A percentile compares a stretch with the other conserved stretches of the same genome.
These are phyloP conservation scores for Rhabdornis inornatus DNA, from an alignment of 2,113 vertebrate species.

Conservation along the genomic window DNA sequence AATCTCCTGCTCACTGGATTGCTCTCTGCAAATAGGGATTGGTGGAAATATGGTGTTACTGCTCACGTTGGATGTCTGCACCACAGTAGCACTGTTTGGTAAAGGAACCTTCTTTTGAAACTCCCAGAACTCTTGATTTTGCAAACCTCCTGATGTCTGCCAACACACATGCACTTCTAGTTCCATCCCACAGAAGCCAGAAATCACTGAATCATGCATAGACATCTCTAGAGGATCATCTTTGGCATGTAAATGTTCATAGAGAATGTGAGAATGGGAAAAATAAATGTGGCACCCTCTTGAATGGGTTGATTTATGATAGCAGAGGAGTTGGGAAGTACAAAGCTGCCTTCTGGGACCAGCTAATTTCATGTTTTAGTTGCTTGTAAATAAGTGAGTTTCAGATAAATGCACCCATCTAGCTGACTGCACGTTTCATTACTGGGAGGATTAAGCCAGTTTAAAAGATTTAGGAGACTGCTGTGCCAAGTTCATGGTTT, in stretches of 20 bases:
- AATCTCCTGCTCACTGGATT: not conserved
- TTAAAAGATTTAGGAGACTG: constrained; percentile 53
- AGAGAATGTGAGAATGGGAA: constrained; percentile 58
- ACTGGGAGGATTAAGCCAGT: constrained; percentile 41
- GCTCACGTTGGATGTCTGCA: not conserved
- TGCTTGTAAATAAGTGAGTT: constrained; percentile 61
- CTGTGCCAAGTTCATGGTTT: constrained; percentile 3
- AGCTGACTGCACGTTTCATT: constrained; percentile 41
- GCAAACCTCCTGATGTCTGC: constrained; percentile 31
- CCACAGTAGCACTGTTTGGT: constrained; percentile 12
- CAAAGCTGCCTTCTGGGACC: constrained; percentile 29
- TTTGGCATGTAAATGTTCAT: constrained; percentile 36
- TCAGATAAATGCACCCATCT: constrained; percentile 50
- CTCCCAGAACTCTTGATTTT: constrained; percentile 47
- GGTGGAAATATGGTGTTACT: not conserved
- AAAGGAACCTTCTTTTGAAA: constrained; percentile 29
- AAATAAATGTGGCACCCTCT: constrained; percentile 59
- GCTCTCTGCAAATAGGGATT: not conserved
- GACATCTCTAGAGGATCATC: constrained; percentile 45
- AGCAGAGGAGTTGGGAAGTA: constrained; percentile 19
- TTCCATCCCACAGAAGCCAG: constrained; percentile 48
- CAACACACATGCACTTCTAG: constrained; percentile 19
- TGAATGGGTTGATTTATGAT: constrained; percentile 62
- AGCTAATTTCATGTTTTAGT: constrained; percentile 65
- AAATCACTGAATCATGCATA: constrained; percentile 51